Evolutionary conservation across 2,888 invertebrate species (phyloP).

Genomic region (Drepanosiphum platanoidis): DNA sequence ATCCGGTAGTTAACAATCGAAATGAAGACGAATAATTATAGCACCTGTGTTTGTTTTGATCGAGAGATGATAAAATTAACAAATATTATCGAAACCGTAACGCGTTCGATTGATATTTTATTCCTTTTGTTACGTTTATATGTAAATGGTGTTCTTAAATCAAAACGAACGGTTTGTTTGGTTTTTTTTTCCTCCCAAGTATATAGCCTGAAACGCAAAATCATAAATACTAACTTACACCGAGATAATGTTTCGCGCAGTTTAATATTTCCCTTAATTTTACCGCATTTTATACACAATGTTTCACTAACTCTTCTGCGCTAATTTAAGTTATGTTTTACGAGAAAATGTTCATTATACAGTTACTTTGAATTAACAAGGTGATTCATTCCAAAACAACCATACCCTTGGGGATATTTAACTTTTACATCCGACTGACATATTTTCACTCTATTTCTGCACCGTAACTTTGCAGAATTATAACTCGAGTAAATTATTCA

Average conservation of each 20-base stretch:
- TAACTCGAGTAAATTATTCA: background rate
- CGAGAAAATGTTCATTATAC: slow-evolving; percentile 30
- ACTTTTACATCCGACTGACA: background rate
- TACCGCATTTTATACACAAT: background rate
- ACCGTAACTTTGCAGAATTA: background rate
- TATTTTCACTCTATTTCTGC: slow-evolving; percentile 28
- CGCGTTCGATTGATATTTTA: too few relatives aligned
- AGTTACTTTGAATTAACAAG: slow-evolving; percentile 45
- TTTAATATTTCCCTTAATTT: slow-evolving; percentile 4
- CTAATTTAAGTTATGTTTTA: slow-evolving; percentile 34
- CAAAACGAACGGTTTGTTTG: background rate
- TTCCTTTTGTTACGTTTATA: too few relatives aligned
- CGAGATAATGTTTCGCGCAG: background rate
- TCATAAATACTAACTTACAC: background rate
- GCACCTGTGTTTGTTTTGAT: too few relatives aligned
- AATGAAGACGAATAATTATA: too few relatives aligned
- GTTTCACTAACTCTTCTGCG: slow-evolving; percentile 33
- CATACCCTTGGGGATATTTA: slow-evolving; percentile 39
- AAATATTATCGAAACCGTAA: too few relatives aligned
- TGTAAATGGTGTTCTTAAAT: background rate
- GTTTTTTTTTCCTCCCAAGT: too few relatives aligned
- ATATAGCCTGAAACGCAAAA: background rate
- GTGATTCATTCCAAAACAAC: slow-evolving; percentile 32
- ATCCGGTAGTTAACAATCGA: too few relatives aligned
- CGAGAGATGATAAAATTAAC: too few relatives aligned